Percentiles rank a stretch among this genome's conserved stretches.
phyloP scores from a whole-genome alignment of 1,140 invertebrate genomes.

The Marisa cornuarietis region DNA sequence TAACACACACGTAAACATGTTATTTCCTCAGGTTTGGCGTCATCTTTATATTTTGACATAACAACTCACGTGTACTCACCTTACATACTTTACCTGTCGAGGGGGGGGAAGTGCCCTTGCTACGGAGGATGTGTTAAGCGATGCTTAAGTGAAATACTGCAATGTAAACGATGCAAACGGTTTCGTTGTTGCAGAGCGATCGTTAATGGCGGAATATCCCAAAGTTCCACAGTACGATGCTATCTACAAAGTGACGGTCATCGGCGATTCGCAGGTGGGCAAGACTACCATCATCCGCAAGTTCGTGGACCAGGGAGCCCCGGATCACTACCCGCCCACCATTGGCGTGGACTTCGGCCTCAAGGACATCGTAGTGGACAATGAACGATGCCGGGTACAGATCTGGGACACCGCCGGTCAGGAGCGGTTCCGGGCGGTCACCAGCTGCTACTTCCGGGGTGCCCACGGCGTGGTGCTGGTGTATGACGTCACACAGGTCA shows the following conservation, averaged over 20 bases:
- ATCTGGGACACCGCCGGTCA: conserved; percentile 25
- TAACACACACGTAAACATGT: too few species aligned
- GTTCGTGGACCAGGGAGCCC: conserved; percentile 21
- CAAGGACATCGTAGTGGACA: conserved; percentile 15
- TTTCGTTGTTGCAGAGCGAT: neutral
- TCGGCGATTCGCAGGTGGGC: conserved; percentile 18
- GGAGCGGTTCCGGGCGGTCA: conserved; percentile 23
- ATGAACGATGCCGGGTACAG: conserved; percentile 13
- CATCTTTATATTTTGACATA: neutral
- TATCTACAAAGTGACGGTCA: conserved; percentile 11
- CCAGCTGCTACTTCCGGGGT: conserved; percentile 26
- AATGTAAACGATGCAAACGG: neutral
- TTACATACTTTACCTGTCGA: too few species aligned
- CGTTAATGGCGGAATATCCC: conserved; percentile 8
- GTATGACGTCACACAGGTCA: conserved; percentile 20
- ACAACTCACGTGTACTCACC: too few species aligned
- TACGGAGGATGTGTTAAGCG: neutral
- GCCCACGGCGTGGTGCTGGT: conserved; percentile 19
- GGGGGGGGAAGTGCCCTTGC: too few species aligned
- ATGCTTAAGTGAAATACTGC: neutral
- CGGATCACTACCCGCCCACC: conserved; percentile 21
- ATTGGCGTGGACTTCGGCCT: conserved; percentile 24
- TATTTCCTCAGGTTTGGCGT: too few species aligned
- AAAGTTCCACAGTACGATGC: neutral
- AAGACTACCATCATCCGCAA: conserved; percentile 24